Evolutionary conservation across 1,140 invertebrate species (phyloP), one percentile per base, ranked within the genome.

Genomic region (Lepidurus arcticus): DNA sequence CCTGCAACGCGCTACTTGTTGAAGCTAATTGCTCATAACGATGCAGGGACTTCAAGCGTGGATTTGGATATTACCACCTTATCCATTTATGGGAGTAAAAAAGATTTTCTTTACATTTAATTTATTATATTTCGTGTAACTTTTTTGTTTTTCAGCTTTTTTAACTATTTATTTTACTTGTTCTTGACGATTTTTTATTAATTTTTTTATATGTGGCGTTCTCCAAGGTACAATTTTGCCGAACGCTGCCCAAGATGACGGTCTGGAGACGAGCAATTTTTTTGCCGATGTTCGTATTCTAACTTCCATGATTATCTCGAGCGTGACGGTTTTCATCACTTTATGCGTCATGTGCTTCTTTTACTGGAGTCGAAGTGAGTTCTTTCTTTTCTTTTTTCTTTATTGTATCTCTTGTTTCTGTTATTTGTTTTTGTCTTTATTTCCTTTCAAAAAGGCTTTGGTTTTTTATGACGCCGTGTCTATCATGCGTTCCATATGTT

Each of bases 1-100:
- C 84, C 85, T 16, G 84, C 83, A 2, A 86, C 85, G 0, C 83
- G 84, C 82, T 86, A 87, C 79, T 80, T 82, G 16, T 83, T 87
- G 81, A 81, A 83, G 21, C 83, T 86, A 3, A 84, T 82, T 7
- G 85, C 85, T 7, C 82, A 84, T 80, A 86, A 84, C 80, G 83
- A 84, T 65, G 85, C 85, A 11, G 86, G 86, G 6, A 83, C 84
- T 8, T 84, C 84, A 6, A 83, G 84, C 75, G 81, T 80, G 73
- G 77, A 82, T 7, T 81, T 85, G 11, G 82, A 83, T 74, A 84
- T 86, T 79, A 82, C 83, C 2, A 85, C 85, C 0, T 81, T 85
- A 7, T 84, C 82, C 1, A 84, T 83, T 79, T 80, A 82, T 11
- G 85, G 85, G 75, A 84, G 85, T 85, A 80, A 80, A 82, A 83